Conservation (phyloP, 2,113 vertebrate genomes). For the Mastomys natalensis region DNA sequence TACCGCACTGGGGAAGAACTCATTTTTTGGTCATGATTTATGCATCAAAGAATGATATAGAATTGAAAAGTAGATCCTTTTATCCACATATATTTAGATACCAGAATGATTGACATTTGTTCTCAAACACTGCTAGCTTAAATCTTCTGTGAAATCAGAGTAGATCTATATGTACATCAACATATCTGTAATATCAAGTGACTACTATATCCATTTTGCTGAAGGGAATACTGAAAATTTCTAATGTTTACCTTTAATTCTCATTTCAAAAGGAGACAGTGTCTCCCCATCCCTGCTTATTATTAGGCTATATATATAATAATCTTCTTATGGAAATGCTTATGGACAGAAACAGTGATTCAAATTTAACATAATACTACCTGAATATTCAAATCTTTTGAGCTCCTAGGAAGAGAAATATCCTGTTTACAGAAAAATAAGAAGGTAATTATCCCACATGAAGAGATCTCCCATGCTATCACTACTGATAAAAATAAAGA, state of each 20-base stretch:
- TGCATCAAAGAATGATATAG: neutral
- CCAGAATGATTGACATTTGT: neutral
- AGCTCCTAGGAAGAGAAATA: neutral
- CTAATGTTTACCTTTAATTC: neutral
- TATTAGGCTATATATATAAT: neutral
- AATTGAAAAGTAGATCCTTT: neutral
- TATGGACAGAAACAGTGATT: neutral
- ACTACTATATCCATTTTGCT: neutral
- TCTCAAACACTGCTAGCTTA: neutral
- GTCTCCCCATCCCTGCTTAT: neutral
- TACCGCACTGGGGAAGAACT: neutral
- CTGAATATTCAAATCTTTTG: neutral
- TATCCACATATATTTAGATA: neutral
- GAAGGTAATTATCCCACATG: neutral
- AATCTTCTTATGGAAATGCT: neutral
- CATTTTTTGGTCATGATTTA: neutral
- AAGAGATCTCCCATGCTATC: neutral
- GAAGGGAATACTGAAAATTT: constrained; percentile 15
- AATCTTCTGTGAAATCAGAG: neutral
- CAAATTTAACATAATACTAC: neutral
- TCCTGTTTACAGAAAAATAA: neutral
- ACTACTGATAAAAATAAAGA: constrained; percentile 20
- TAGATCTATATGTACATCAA: neutral
- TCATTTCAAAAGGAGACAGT: neutral
- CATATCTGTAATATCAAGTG: neutral